Conservation (phyloP, 92 coral and sea anemone genomes). For the Micromussa lordhowensis region DNA sequence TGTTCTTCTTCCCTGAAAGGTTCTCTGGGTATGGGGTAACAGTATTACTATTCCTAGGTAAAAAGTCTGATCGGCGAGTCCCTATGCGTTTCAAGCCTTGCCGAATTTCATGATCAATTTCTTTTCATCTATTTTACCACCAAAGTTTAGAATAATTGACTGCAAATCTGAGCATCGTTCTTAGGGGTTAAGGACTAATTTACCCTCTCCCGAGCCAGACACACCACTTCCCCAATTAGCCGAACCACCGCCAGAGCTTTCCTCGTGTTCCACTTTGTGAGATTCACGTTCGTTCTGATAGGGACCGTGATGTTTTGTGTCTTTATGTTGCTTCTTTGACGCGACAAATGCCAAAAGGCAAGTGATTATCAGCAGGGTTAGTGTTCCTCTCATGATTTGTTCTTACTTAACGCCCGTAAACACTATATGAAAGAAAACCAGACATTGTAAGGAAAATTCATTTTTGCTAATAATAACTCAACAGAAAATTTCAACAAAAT, state of each 20-base stretch:
- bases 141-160: no score
- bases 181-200: background rate
- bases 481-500: background rate
- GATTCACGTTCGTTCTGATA: background rate
- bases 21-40: no score
- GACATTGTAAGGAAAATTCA: background rate
- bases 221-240: background rate
- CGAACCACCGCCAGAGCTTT: background rate
- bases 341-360: background rate
- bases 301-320: background rate
- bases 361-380: background rate
- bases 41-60: no score
- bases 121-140: no score
- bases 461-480: background rate
- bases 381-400: background rate
- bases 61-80: no score
- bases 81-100: no score
- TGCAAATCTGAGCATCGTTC: background rate
- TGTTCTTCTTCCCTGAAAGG: no score
- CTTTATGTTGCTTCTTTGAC: background rate
- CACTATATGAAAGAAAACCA: background rate
- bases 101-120: no score
- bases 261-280: background rate
- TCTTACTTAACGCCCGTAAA: background rate
- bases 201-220: background rate